Conservation (phyloP, 2,113 vertebrate species). For the Phalacrocorax pelagicus region DNA sequence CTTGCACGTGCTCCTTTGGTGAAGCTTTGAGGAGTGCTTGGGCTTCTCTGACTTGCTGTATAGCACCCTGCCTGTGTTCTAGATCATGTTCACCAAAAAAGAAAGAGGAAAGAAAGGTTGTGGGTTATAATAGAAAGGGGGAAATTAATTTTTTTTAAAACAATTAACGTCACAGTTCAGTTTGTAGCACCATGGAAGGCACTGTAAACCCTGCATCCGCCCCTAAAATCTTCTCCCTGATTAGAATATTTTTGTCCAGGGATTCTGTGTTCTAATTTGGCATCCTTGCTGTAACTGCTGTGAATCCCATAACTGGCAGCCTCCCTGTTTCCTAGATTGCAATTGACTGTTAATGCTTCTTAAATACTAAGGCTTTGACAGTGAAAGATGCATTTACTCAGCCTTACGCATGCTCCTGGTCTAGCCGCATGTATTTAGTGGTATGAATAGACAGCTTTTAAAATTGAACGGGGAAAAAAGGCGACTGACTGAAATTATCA, state of each 20-base stretch:
- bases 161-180: not conserved
- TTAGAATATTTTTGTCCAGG: not conserved
- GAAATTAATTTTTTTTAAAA: not conserved
- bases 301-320: not conserved
- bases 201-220: rapidly evolving
- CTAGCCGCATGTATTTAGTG: not conserved
- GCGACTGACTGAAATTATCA: not conserved
- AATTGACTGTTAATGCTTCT: not conserved
- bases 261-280: not conserved
- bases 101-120: not conserved
- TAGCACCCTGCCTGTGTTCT: not conserved
- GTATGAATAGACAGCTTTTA: not conserved
- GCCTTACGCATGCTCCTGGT: not conserved
- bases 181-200: not conserved
- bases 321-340: not conserved
- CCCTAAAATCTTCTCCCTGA: not conserved
- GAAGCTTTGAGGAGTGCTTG: not conserved
- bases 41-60: not conserved
- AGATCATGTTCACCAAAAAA: not conserved
- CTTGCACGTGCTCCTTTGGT: rapidly evolving
- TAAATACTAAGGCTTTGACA: not conserved
- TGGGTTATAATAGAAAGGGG: not conserved
- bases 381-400: not conserved
- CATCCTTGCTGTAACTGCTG: not conserved
- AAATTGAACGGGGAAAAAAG: not conserved